phyloP scores from a whole-genome alignment of 2,888 invertebrate genomes.

The Latrodectus elegans region DNA sequence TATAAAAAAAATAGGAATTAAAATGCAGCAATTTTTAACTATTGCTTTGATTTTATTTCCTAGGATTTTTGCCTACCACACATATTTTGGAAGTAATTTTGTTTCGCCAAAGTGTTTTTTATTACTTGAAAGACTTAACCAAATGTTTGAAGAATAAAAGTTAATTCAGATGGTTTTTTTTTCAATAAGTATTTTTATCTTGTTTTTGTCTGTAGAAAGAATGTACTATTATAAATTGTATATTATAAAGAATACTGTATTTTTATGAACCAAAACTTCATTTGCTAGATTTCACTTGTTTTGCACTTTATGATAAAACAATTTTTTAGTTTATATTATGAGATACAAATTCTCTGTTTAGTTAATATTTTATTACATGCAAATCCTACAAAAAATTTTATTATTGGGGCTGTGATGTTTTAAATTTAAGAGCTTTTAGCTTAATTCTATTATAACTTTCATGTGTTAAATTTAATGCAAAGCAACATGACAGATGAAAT shows the following conservation, averaged over 20 bases:
- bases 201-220: neutral
- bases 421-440: constrained; percentile 45
- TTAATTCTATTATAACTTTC: constrained; percentile 16
- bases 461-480: constrained; percentile 3
- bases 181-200: constrained; percentile 29
- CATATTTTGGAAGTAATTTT: constrained; percentile 50
- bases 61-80: constrained; percentile 51
- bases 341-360: neutral
- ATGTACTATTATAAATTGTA: no score
- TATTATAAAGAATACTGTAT: no score
- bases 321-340: neutral
- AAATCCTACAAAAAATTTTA: neutral
- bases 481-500: constrained; percentile 22
- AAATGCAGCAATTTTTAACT: constrained; percentile 55
- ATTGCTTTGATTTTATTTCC: constrained; percentile 55
- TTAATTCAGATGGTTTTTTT: constrained; percentile 27
- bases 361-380: neutral
- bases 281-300: neutral
- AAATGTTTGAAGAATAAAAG: constrained; percentile 9
- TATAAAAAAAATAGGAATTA: constrained; percentile 42
- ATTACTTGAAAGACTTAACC: constrained; percentile 11
- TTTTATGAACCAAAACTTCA: no score
- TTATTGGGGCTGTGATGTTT: constrained; percentile 46
- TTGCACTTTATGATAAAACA: neutral
- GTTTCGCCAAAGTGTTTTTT: constrained; percentile 46